These are phyloP conservation scores for Lucilia cuprina DNA, from an alignment of 1,140 invertebrate species.

Conservation along the genomic window DNA sequence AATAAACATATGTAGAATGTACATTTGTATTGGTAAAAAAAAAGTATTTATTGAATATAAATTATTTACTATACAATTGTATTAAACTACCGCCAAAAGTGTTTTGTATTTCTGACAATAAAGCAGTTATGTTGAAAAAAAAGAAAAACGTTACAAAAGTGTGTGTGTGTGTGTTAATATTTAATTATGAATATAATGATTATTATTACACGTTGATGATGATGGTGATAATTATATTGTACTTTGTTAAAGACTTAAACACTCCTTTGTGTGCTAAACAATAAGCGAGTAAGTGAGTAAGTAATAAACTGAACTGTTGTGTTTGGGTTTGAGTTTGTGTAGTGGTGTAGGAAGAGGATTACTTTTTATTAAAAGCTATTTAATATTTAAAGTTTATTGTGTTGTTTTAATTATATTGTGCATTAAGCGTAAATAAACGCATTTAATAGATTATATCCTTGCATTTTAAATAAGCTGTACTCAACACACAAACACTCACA, in stretches of 20 bases:
- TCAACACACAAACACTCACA: not conserved
- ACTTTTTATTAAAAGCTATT: conserved; percentile 1
- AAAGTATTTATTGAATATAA: too few relatives aligned
- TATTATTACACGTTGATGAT: not conserved
- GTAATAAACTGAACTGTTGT: not conserved
- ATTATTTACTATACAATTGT: too few relatives aligned
- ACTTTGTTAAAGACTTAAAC: not conserved
- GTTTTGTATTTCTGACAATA: not conserved
- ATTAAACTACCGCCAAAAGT: too few relatives aligned
- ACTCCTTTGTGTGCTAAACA: not conserved
- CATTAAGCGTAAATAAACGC: conserved; percentile 6
- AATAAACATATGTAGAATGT: too few relatives aligned
- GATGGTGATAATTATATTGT: not conserved
- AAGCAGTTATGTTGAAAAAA: not conserved
- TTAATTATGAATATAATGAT: not conserved
- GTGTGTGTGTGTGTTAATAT: not conserved
- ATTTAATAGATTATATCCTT: not conserved
- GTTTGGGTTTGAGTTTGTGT: not conserved
- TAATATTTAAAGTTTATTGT: conserved; percentile 4
- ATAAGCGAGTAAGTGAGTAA: not conserved
- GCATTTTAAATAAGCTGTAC: not conserved
- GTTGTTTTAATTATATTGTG: conserved; percentile 4
- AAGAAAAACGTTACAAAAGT: not conserved
- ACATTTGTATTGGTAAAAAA: too few relatives aligned
- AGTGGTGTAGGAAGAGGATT: not conserved